These are phyloP conservation scores for Karalla daura DNA, from an alignment of 2,797 vertebrate genomes.

Conservation along the genomic window DNA sequence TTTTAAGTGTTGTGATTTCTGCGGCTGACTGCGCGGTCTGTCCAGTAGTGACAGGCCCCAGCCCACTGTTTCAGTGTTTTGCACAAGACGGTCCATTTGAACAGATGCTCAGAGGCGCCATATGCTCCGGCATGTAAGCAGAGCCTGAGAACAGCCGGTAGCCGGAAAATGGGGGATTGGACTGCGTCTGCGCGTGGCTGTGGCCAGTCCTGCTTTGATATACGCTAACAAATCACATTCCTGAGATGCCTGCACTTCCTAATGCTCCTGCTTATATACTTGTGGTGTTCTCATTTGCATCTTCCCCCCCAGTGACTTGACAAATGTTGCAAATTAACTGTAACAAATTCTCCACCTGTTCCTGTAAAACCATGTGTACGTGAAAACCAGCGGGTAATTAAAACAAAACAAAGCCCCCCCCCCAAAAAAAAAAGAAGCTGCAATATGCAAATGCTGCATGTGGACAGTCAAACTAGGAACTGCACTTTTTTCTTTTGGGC, in stretches of 20 bases:
- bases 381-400: slow-evolving; percentile 33
- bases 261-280: slow-evolving; percentile 36
- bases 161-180: slow-evolving; percentile 38
- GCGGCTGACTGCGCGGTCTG: background rate
- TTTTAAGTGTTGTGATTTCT: slow-evolving; percentile 8
- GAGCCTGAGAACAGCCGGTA: slow-evolving; percentile 41
- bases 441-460: background rate
- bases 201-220: slow-evolving; percentile 33
- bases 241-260: slow-evolving; percentile 16
- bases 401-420: no score
- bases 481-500: background rate
- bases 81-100: slow-evolving; percentile 24
- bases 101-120: slow-evolving; percentile 48
- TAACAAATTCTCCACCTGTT: slow-evolving; percentile 64
- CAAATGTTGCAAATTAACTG: slow-evolving; percentile 66
- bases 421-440: slow-evolving; percentile 22
- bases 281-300: slow-evolving; percentile 32
- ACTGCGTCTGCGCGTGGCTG: slow-evolving; percentile 18
- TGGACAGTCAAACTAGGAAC: no score
- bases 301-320: slow-evolving; percentile 44
- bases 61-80: slow-evolving; percentile 26
- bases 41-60: background rate
- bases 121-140: slow-evolving; percentile 37
- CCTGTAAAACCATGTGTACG: slow-evolving; percentile 32
- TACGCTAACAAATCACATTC: slow-evolving; percentile 48